These are phyloP conservation scores for Leptinotarsa peninsularis DNA, from an alignment of 2,888 invertebrate species.

Conservation along the genomic window DNA sequence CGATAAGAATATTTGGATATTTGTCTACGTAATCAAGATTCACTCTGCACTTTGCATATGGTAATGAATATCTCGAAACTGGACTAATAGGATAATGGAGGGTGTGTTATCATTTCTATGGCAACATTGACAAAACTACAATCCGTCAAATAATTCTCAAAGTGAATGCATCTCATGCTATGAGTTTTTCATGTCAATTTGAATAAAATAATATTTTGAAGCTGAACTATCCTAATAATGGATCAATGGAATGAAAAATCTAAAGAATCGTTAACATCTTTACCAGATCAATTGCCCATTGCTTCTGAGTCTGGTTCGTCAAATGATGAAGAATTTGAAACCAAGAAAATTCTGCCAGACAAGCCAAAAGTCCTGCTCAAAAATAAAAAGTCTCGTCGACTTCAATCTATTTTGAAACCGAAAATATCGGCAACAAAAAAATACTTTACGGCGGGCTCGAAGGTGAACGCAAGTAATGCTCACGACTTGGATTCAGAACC, in stretches of 20 bases:
- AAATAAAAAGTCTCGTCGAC: slow-evolving; percentile 14
- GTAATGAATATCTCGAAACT: too few species aligned
- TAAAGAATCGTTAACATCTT: slow-evolving; percentile 39
- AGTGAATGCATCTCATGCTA: neutral
- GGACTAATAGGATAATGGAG: too few species aligned
- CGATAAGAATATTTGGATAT: too few species aligned
- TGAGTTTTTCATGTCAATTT: neutral
- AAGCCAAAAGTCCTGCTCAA: slow-evolving; percentile 17
- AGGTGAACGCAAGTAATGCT: slow-evolving; percentile 41
- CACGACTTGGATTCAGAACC: slow-evolving; percentile 56
- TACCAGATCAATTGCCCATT: slow-evolving; percentile 42
- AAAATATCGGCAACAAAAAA: slow-evolving; percentile 35
- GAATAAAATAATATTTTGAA: neutral
- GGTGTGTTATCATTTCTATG: neutral
- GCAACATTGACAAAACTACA: slow-evolving; percentile 29
- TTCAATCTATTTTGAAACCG: slow-evolving; percentile 37
- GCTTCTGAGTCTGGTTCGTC: slow-evolving; percentile 32
- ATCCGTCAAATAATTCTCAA: neutral
- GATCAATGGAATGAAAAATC: neutral
- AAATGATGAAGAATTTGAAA: slow-evolving; percentile 9
- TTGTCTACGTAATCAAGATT: too few species aligned
- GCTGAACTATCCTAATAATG: neutral
- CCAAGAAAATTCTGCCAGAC: neutral
- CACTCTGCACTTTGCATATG: too few species aligned
- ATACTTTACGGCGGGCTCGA: slow-evolving; percentile 48